Evolutionary conservation across 2,888 invertebrate species (phyloP), one percentile per base, ranked within the genome.

Genomic region (Entomobrya proxima): DNA sequence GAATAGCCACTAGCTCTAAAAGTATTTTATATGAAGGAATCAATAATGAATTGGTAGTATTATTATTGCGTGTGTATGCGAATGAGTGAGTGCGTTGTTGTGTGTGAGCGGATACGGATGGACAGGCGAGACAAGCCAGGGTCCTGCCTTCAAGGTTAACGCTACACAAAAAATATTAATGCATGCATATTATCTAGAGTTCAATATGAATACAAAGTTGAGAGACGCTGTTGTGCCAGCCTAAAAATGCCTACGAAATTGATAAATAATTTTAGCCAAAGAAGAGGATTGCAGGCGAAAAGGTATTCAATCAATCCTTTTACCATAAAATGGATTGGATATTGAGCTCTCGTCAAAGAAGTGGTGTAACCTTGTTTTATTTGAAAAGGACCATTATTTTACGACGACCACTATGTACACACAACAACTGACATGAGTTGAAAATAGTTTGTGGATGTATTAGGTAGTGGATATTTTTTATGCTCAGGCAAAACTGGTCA

Each of bases 51-150:
- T 44, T 44, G 7, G 47, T 24, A 72, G 30, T 44, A 30, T 27
- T 24, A 44, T 44, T 47, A 47, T 72, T 72, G 72, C 72, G 47
- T 72, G 47, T 40, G 47, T 50, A 50, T 37, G 5, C 32, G 24
- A 24, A 13, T 27, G 55, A 44, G 69, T 44, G 18, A 67, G 67
- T 75, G 35, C 18, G 52, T 18, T 74, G 55, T 75, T 32, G 37
- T 64, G 21, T 52, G 52, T 52, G 69, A 84, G 61, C 85, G 85
- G 85, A 85, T 85, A 85, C 85, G 85, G 85, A 85, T 85, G 76
- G 76, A 79, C 84, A 74, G 67, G 27, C 61, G 75, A 74, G 85
- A 79, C 85, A 85, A 85, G 85, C 85, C 85, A 85, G 85, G 85
- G 85, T 85, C 85, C 79, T 84, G 27, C 67, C 58, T 67, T 77